A percentile compares a stretch with the other conserved stretches of the same genome.
phyloP scores from a whole-genome alignment of 2,797 vertebrate species.

The Argentina silus region DNA sequence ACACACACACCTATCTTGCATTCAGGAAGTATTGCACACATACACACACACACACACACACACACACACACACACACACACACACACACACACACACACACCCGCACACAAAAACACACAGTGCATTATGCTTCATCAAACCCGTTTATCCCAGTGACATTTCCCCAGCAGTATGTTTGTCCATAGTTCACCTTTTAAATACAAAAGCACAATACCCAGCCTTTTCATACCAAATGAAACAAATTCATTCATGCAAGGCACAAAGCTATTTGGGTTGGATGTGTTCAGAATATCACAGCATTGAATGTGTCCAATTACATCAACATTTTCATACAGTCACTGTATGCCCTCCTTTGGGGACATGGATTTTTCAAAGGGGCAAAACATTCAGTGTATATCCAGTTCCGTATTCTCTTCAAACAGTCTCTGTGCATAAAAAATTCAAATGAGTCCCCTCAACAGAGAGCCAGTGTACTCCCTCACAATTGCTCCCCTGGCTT shows the following conservation, averaged over 20 bases:
- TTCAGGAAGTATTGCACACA: no score
- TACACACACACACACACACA: neutral
- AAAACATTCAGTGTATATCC: constrained; percentile 43
- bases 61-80: neutral
- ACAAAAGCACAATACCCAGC: constrained; percentile 11
- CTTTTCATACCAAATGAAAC: constrained; percentile 27
- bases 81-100: neutral
- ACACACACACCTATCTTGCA: neutral
- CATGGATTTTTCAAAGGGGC: constrained; percentile 35
- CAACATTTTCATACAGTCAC: constrained; percentile 53
- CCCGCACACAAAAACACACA: neutral
- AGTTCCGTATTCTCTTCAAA: constrained; percentile 62
- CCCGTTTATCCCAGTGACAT: neutral
- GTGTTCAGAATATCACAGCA: constrained; percentile 53
- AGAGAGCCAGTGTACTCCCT: constrained; percentile 55
- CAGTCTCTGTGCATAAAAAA: constrained; percentile 63
- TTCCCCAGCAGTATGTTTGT: neutral
- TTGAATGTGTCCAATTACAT: constrained; percentile 62
- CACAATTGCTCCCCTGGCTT: constrained; percentile 41
- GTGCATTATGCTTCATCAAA: neutral
- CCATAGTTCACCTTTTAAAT: constrained; percentile 12
- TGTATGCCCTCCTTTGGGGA: constrained; percentile 37
- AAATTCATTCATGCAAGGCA: constrained; percentile 35
- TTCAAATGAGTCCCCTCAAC: constrained; percentile 65
- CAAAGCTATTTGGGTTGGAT: constrained; percentile 46